These are phyloP conservation scores for Acanthaster planci DNA, from an alignment of 35 echinoderm and acorn worm genomes.

Conservation along the genomic window DNA sequence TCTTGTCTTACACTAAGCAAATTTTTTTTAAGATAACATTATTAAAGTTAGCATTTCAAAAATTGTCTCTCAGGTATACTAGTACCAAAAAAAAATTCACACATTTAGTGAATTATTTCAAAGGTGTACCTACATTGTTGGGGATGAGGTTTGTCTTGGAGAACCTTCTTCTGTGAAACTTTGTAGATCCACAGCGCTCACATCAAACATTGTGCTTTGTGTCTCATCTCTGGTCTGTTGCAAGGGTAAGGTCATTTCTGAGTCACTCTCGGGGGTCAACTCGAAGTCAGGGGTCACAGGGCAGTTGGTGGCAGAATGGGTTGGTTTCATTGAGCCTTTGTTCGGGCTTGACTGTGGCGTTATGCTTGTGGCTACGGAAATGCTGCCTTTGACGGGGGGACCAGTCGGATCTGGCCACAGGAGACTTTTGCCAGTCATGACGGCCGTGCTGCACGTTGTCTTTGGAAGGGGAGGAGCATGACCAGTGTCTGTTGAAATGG, in stretches of 20 bases:
- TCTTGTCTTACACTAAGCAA: no score
- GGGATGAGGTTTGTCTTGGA: slow-evolving; percentile 22
- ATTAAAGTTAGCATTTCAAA: no score
- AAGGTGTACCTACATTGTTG: slow-evolving; percentile 12
- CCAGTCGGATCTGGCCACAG: slow-evolving; percentile 47
- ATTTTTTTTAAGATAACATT: no score
- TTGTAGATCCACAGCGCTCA: slow-evolving; percentile 3
- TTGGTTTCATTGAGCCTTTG: not conserved
- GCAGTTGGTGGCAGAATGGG: not conserved
- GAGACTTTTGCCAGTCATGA: slow-evolving; percentile 84
- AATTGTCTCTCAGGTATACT: no score
- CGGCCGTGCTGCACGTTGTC: slow-evolving; percentile 52
- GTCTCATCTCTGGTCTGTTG: slow-evolving; percentile 24
- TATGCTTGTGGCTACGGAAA: not conserved
- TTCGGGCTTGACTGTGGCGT: not conserved
- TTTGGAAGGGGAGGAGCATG: not conserved
- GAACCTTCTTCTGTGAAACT: slow-evolving; percentile 24
- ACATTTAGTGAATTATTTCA: no score
- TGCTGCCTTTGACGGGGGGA: not conserved
- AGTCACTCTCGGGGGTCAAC: slow-evolving; percentile 12
- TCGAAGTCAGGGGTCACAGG: slow-evolving; percentile 19
- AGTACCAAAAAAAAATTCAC: no score
- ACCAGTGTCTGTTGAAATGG: not conserved
- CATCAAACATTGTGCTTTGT: slow-evolving; percentile 15
- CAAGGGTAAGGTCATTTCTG: slow-evolving; percentile 18